These are phyloP conservation scores for Clepsis dumicolana DNA, from an alignment of 2,888 invertebrate species.

Conservation along the genomic window DNA sequence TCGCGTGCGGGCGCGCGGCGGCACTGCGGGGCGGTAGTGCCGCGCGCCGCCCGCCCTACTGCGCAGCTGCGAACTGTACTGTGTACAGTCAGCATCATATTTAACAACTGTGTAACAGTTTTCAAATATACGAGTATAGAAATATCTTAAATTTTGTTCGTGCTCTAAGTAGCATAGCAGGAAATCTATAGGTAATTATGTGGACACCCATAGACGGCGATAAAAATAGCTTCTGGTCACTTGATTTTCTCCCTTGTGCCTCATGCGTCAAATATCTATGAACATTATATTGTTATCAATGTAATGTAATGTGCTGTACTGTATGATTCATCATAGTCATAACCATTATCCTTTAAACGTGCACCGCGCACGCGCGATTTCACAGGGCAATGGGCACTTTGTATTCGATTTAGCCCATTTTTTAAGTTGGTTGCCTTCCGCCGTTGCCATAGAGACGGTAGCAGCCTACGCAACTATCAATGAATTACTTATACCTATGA, in stretches of 20 bases:
- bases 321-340: too few relatives aligned
- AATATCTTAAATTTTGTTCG: too few relatives aligned
- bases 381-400: slow-evolving; percentile 34
- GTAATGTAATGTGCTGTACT: too few relatives aligned
- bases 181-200: too few relatives aligned
- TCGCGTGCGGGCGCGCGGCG: slow-evolving; percentile 29
- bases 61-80: slow-evolving; percentile 25
- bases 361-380: slow-evolving; percentile 25
- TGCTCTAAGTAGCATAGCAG: too few relatives aligned
- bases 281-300: too few relatives aligned
- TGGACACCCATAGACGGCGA: too few relatives aligned
- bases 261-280: too few relatives aligned
- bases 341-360: too few relatives aligned
- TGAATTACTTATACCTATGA: too few relatives aligned
- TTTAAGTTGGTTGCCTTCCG: slow-evolving; percentile 17
- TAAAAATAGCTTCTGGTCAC: too few relatives aligned
- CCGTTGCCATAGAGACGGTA: slow-evolving; percentile 9
- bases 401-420: slow-evolving; percentile 28
- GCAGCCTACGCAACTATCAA: background rate
- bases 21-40: slow-evolving; percentile 22
- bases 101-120: background rate
- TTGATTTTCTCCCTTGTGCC: too few relatives aligned
- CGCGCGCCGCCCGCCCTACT: slow-evolving; percentile 35
- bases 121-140: background rate
- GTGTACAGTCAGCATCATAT: background rate